Percentiles rank a stretch among this genome's conserved stretches.
Evolutionary conservation across 2,797 vertebrate genomes (phyloP).

Genomic region (Bradypus variegatus): DNA sequence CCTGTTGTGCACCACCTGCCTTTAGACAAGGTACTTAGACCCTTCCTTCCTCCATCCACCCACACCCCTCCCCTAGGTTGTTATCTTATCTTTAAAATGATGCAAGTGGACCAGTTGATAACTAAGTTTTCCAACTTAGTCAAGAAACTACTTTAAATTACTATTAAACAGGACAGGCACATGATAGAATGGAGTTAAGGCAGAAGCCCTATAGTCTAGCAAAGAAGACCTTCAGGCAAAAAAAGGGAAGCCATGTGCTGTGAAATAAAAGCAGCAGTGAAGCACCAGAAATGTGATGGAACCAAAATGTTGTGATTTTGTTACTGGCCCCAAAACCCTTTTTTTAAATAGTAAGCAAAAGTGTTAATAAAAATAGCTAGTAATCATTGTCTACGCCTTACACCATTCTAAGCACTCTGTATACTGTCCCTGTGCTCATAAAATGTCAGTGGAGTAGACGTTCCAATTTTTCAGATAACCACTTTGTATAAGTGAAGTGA

Average conservation of each 20-base stretch:
- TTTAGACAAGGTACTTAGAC: not conserved
- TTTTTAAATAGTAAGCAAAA: conserved; percentile 1
- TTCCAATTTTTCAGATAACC: not conserved
- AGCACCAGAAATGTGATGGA: not conserved
- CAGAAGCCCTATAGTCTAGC: not conserved
- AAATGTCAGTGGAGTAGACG: not conserved
- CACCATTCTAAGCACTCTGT: not conserved
- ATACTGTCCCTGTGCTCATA: not conserved
- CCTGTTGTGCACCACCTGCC: not conserved
- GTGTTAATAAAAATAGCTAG: not conserved
- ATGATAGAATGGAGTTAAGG: not conserved
- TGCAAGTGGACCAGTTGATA: not conserved
- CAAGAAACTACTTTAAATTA: not conserved
- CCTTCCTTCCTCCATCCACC: not conserved
- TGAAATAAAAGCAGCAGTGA: conserved; percentile 2
- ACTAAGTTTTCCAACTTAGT: not conserved
- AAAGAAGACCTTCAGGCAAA: conserved; percentile 4
- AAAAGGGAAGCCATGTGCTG: not conserved
- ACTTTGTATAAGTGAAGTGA: not conserved
- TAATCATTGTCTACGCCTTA: not conserved
- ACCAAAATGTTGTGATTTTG: not conserved
- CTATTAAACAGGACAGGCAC: not conserved
- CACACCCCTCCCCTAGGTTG: not conserved
- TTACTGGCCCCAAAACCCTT: not conserved
- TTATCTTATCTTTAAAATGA: conserved; percentile 26